Evolutionary conservation across 2,888 invertebrate species (phyloP), one percentile per base, ranked within the genome.

Genomic region (Nudaria mundana): DNA sequence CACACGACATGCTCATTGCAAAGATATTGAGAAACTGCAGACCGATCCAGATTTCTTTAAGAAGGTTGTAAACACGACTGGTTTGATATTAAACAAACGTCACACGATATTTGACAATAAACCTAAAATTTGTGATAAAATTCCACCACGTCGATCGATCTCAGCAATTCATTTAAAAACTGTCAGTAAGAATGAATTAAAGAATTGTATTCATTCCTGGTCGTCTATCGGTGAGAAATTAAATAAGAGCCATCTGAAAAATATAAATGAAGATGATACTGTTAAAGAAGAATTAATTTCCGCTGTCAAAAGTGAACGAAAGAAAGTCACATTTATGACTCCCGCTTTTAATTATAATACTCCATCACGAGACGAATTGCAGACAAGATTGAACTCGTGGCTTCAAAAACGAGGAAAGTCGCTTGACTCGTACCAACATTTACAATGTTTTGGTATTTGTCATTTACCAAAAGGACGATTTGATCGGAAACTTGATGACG

Each of bases 381-480:
- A 82, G 42, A 44, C 66, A 0, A 70, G 82, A 35, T 58, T 92
- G 10, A 82, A 84, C 32, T 71, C 78, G 0, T 92, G 91, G 91
- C 63, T 92, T 4, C 69, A 80, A 26, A 89, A 88, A 43, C 70
- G 79, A 10, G 90, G 91, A 0, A 90, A 90, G 52, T 79, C 85
- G 0, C 30, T 89, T 0, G 74, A 82, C 30, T 75, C 82, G 0
- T 91, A 81, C 53, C 88, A 87, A 8, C 90, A 91, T 58, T 66
- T 91, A 20, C 90, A 90, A 59, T 91, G 90, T 54, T 91, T 91
- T 22, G 90, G 87, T 1, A 52, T 89, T 7, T 66, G 81, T 28
- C 79, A 83, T 34, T 33, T 81, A 8, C 37, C 66, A 0, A 48
- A 8, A 0, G 11, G 50, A 8, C 40, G 39, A 2, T 59, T 59